Evolutionary conservation across 2,888 invertebrate species (phyloP).

Genomic region (Frankliniella intonsa): DNA sequence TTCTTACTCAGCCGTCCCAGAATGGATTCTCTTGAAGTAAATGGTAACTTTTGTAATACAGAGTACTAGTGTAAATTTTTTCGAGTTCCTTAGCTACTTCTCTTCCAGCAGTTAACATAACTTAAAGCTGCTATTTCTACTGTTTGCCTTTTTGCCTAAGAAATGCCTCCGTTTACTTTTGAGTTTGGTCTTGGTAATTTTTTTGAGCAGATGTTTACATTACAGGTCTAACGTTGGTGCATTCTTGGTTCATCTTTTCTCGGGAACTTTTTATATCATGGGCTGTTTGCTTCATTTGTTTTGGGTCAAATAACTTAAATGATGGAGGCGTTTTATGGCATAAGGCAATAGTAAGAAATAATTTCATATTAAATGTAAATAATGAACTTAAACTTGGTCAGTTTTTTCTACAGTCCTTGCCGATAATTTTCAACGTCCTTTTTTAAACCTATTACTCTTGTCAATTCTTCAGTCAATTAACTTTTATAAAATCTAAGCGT

Average conservation of each 20-base stretch:
- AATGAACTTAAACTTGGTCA: neutral
- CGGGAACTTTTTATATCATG: slow-evolving; percentile 1
- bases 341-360: neutral
- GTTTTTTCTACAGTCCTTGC: slow-evolving; percentile 13
- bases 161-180: slow-evolving; percentile 11
- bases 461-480: neutral
- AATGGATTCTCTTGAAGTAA: neutral
- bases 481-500: neutral
- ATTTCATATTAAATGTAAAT: slow-evolving; percentile 3
- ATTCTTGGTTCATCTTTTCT: slow-evolving; percentile 20
- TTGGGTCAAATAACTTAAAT: slow-evolving; percentile 7
- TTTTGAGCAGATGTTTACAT: neutral
- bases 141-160: neutral
- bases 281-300: slow-evolving; percentile 17
- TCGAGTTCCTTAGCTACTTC: slow-evolving; percentile 5
- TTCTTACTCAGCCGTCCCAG: slow-evolving; percentile 12
- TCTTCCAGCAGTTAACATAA: neutral
- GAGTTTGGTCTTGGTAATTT: slow-evolving; percentile 17
- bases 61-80: neutral
- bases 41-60: neutral
- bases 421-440: neutral
- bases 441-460: neutral
- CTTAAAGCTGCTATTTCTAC: neutral
- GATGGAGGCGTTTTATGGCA: slow-evolving; percentile 21
- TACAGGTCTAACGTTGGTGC: slow-evolving; percentile 23